Evolutionary conservation across 92 coral and sea anemone species (phyloP), one percentile per base, ranked within the genome.

Genomic region (Phenganax marumi): DNA sequence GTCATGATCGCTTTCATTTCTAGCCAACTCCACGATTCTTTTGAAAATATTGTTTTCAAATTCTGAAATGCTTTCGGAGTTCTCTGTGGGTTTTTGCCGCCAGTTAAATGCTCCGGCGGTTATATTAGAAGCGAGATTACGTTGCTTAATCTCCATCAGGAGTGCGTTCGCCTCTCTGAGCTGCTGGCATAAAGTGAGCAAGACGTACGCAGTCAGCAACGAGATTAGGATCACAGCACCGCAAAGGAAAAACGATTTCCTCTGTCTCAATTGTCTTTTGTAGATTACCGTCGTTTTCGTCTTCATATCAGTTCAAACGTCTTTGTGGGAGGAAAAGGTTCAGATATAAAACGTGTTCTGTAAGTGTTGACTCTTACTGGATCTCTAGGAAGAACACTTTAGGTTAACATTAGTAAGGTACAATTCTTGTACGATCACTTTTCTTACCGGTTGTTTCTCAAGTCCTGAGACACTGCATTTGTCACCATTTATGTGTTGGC

Each of bases 221-320:
- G 69, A 14, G 21, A 55, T 14, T 49, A 56, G 57, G 14, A 48
- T 8, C 3, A 76, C 47, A 1, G 50, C 81, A 19, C 68, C 55
- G 10, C 81, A 68, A 19, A 76, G 66, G 5, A 76, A 26, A 0
- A 56, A 55, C 16, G 81, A 54, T 54, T 50, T 76, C 47, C 26
- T 25, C 19, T 25, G 3, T 24, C 54, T 76, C 51, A 12, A 3
- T 48, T 53, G 10, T 46, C 3, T 21, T 16, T 66, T 57, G n/a
- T 76, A 76, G 6, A 25, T 26, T 26, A 76, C 52, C 10, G 23
- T 24, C 11, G 81, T 11, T 2, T 12, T 57, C 25, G 68, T 23
- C 6, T 54, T 46, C 57, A 72, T 66, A 62, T 23, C 22, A 21
- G 68, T 6, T 62, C 13, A 33, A 33, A 33, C 43, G 43, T 33